phyloP scores from a whole-genome alignment of 2,113 vertebrate genomes.

The Narcine bancroftii region DNA sequence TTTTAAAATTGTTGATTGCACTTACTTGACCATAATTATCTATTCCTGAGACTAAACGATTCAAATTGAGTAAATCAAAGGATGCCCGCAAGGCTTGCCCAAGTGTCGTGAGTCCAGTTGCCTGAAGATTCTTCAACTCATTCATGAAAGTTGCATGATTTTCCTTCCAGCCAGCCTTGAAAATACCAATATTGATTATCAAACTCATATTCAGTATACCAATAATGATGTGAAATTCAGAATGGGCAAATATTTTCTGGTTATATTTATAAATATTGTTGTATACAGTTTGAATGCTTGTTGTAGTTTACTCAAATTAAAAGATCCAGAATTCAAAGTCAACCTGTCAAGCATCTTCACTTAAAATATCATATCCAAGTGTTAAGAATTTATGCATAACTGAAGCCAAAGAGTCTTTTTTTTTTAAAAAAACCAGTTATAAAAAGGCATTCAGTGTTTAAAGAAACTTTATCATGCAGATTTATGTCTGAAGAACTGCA shows the following conservation, averaged over 20 bases:
- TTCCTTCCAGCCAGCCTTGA: slow-evolving; percentile 93
- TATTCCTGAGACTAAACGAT: slow-evolving; percentile 95
- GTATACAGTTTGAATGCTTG: background rate
- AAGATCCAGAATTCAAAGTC: background rate
- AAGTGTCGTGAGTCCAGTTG: slow-evolving; percentile 85
- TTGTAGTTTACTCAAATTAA: background rate
- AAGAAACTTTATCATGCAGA: background rate
- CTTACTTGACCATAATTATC: slow-evolving; percentile 98
- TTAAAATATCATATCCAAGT: background rate
- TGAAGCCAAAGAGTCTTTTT: background rate
- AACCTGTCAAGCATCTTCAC: background rate
- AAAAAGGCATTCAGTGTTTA: background rate
- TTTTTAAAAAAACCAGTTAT: background rate
- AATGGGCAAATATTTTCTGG: background rate
- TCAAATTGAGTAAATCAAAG: slow-evolving; percentile 96
- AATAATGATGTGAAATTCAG: background rate
- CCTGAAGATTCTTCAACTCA: slow-evolving; percentile 95
- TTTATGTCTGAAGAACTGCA: background rate
- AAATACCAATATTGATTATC: slow-evolving; percentile 38
- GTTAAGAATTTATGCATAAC: background rate
- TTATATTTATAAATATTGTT: no score
- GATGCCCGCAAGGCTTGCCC: slow-evolving; percentile 88
- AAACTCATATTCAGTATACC: background rate
- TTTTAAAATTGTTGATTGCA: background rate
- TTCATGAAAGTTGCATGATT: slow-evolving; percentile 96